Conservation (phyloP, 2,797 vertebrate species). For the Hafferia zeledoni region DNA sequence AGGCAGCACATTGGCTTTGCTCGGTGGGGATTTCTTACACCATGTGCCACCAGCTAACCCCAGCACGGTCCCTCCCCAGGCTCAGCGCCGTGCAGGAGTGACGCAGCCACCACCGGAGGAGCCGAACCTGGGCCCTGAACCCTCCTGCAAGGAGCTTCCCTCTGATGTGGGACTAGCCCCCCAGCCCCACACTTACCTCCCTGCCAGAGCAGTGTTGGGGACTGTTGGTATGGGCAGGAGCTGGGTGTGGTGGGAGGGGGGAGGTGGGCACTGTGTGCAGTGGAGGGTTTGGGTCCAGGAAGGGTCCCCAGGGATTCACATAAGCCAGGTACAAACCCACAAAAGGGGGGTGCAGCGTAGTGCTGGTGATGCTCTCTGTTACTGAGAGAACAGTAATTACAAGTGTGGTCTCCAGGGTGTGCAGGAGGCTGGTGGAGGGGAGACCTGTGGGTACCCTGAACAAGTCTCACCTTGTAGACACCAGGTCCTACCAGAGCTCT, state of each 20-base stretch:
- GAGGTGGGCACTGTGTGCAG: rapidly evolving
- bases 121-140: rapidly evolving
- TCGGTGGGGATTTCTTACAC: rapidly evolving
- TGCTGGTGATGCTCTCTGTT: background rate
- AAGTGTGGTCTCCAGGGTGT: rapidly evolving
- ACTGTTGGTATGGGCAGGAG: background rate
- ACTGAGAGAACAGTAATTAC: background rate
- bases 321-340: background rate
- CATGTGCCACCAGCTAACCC: rapidly evolving
- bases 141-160: background rate
- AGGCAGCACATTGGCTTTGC: rapidly evolving
- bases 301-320: background rate
- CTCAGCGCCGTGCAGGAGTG: constrained; percentile 63
- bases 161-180: background rate
- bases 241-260: background rate
- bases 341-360: rapidly evolving
- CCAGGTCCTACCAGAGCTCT: rapidly evolving
- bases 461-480: background rate
- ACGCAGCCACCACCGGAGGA: background rate
- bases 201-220: background rate
- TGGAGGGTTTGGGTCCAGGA: background rate
- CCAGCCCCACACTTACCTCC: background rate
- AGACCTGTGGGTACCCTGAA: background rate
- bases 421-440: background rate
- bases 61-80: background rate